Percentiles rank a stretch among this genome's conserved stretches.
Evolutionary conservation across 2,113 vertebrate species (phyloP).

Genomic region (Xerus inauris): DNA sequence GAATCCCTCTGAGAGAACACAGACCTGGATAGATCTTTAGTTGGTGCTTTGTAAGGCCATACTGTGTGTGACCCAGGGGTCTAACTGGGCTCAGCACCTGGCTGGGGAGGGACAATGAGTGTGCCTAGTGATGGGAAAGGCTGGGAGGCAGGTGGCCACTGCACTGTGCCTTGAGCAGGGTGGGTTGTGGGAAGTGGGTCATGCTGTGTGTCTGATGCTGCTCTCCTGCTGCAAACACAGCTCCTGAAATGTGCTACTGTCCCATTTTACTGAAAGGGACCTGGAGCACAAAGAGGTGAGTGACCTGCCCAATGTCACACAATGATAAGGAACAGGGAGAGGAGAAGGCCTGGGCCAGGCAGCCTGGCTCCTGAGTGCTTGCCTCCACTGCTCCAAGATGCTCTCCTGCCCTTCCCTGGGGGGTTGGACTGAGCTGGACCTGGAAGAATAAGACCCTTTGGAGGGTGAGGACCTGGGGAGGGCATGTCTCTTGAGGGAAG

Average conservation of each 20-base stretch:
- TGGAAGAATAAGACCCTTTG: not conserved
- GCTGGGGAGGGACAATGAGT: rapidly evolving
- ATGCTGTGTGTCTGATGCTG: not conserved
- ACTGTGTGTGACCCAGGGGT: not conserved
- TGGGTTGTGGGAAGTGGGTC: no score
- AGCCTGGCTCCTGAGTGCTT: not conserved
- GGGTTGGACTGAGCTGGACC: not conserved
- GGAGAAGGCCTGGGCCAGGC: not conserved
- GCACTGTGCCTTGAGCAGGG: not conserved
- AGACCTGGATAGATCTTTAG: not conserved
- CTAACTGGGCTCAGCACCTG: rapidly evolving
- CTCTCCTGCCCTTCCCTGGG: not conserved
- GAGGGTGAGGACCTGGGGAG: not conserved
- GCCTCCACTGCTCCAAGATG: not conserved
- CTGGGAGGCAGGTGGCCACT: rapidly evolving
- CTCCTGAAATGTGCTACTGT: rapidly evolving
- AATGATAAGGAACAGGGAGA: not conserved
- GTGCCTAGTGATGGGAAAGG: rapidly evolving
- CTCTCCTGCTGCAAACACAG: rapidly evolving
- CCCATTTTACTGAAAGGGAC: not conserved
- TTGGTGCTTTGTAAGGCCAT: not conserved
- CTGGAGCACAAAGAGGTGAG: not conserved
- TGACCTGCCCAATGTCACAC: not conserved
- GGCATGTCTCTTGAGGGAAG: not conserved
- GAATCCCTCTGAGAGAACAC: slow-evolving; percentile 59